Evolutionary conservation across 1,140 invertebrate species (phyloP), one percentile per base, ranked within the genome.

Genomic region (Lasioglossum baleicum): DNA sequence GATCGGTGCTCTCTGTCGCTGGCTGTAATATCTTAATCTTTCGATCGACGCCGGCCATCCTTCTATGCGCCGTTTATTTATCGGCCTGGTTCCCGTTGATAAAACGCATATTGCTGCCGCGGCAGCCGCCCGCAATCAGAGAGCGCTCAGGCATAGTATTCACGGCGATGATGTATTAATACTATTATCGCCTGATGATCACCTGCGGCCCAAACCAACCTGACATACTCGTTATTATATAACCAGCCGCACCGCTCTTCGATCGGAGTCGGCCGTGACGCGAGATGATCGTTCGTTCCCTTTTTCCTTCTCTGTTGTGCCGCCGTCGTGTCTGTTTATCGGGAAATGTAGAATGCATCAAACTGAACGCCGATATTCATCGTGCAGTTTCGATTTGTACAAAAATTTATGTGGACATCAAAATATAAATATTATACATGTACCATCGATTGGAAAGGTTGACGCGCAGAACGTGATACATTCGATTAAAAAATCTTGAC

Each of bases 91-190:
- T 81, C 76, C 67, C 73, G 79, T 67, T 82, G 86, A 83, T 83
- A 87, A 87, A 87, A 83, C 75, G 76, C 83, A 82, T 78, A 87
- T 87, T 81, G 76, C 86, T 44, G 71, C 66, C 64, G 64, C n/a
- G 78, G 60, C 74, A 66, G 67, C 76, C 79, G 86, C 76, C 86
- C 86, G 87, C 87, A 89, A 89, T 89, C 88, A 89, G 78, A 71
- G 86, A 64, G 84, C 87, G 80, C 53, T 70, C 81, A 81, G 75
- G 74, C 86, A 80, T 88, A 80, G 65, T 79, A 79, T 79, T 79
- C 80, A 68, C 79, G 65, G 78, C 87, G 84, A 89, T 89, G 87
- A 89, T 88, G 88, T 88, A 88, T 89, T 89, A 89, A 89, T 88
- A 88, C 87, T 81, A 89, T 89, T 89, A 89, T 88, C 84, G 86